Percentiles rank a stretch among this genome's conserved stretches.
Conservation (phyloP, 2,888 invertebrate species). For the Cheilosia urbana region DNA sequence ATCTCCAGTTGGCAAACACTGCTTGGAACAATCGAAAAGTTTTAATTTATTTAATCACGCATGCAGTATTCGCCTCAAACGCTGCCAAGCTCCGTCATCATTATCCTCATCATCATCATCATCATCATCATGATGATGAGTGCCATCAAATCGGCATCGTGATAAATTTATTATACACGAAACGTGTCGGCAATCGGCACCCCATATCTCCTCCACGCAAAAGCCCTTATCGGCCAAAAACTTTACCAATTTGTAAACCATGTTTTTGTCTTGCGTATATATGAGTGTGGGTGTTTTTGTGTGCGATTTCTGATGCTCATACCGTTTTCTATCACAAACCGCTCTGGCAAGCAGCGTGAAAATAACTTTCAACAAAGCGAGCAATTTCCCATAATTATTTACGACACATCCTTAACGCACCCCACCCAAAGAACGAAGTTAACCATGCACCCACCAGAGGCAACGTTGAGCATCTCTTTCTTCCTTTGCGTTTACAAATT, state of each 20-base stretch:
- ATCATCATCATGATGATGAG: not conserved
- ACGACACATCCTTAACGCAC: conserved; percentile 5
- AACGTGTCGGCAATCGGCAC: not conserved
- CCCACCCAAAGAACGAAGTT: not conserved
- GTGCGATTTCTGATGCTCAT: not conserved
- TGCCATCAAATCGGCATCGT: not conserved
- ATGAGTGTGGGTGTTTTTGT: not conserved
- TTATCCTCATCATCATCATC: not conserved
- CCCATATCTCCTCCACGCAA: not conserved
- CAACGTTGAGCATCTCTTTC: not conserved
- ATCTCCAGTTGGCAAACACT: not conserved
- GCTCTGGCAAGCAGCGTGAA: not conserved
- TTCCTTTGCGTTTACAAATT: conserved; percentile 2
- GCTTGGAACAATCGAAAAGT: not conserved
- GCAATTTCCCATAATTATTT: conserved; percentile 16
- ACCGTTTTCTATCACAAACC: not conserved
- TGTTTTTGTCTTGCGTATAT: not conserved
- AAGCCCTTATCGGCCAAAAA: not conserved
- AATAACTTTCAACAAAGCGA: conserved; percentile 4
- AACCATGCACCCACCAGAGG: not conserved
- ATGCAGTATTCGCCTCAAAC: not conserved
- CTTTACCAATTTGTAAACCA: not conserved
- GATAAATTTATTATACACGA: not conserved
- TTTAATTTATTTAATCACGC: conserved; percentile 3
- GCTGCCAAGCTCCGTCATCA: not conserved